Conservation (phyloP, 2,113 vertebrate species). For the Callospermophilus lateralis region DNA sequence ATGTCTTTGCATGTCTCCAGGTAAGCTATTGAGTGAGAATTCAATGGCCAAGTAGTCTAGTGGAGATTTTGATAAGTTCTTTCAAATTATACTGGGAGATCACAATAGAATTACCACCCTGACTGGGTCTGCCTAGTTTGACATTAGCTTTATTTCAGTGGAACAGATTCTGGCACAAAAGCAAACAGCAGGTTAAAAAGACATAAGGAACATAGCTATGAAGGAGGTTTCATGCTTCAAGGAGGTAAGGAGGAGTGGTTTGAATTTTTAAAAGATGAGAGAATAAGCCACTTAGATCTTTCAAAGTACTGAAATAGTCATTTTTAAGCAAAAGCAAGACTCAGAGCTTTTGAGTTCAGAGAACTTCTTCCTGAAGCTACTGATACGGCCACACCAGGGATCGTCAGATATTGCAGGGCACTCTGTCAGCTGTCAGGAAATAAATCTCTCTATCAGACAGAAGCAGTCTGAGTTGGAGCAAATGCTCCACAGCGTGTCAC, state of each 20-base stretch:
- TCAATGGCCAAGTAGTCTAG: background rate
- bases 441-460: constrained; percentile 51
- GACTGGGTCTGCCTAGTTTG: background rate
- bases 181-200: constrained; percentile 72
- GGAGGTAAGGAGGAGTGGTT: constrained; percentile 69
- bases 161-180: constrained; percentile 56
- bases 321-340: constrained; percentile 73
- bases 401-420: background rate
- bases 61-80: constrained; percentile 20
- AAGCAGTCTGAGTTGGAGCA: constrained; percentile 18
- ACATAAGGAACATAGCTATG: background rate
- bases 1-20: background rate
- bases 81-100: background rate
- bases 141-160: constrained; percentile 53
- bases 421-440: constrained; percentile 65
- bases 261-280: constrained; percentile 76
- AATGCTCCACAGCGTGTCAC: background rate
- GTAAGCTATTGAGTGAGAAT: background rate
- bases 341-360: constrained; percentile 69
- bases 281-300: constrained; percentile 75
- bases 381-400: constrained; percentile 26
- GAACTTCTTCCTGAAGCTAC: constrained; percentile 69
- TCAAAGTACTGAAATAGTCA: constrained; percentile 69
- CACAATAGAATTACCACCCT: background rate
- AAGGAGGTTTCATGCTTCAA: constrained; percentile 73